Base-by-base conservation (phyloP, 2,113 vertebrate genomes). In the Capra hircus region DNA sequence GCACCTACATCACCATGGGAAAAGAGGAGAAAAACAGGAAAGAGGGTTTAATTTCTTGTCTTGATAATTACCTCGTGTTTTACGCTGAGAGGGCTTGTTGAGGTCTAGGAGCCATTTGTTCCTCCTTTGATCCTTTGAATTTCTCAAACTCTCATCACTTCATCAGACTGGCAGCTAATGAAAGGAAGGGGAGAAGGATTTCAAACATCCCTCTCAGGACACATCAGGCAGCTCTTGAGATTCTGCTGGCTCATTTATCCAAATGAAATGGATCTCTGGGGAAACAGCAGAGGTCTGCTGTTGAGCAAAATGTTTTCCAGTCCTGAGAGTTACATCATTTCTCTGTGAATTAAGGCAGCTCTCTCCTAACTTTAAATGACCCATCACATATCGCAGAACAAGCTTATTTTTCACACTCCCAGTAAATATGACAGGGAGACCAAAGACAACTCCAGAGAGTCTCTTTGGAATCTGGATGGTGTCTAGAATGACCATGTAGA, bases 391-490 rank as follows among this genome's bases (percentile, higher is more conserved):
- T 90, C 33, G 33, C 16, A 94, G 40, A 14, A 59, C 7, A 8
- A 94, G 67, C 52, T 90, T 91, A 40, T 91, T 88, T 90, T 91
- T 93, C 93, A 90, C 0, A 16, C 12, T 62, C 33, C 36, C 19
- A 23, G 21, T 80, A 21, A 85, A 85, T 77, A 36, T 11, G 43
- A 11, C 10, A 57, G 2, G 1, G 53, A 94, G 25, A 87, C 33
- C 2, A 62, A 27, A 88, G 89, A 59, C 2, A 78, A 59, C 62
- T 43, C 74, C 11, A 1, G 11, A 62, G 50, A 21, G 30, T 88
- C 89, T 90, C 95, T 90, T 53, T 57, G 48, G 53, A 97, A 96
- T 84, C n/a, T 74, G 48, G 57, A 62, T 92, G 60, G 25, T 97
- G 77, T 55, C 83, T 94, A 95, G 43, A 90, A 90, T 14, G n/a